Base-by-base conservation (phyloP, 2,797 vertebrate genomes). In the Capromys pilorides region DNA sequence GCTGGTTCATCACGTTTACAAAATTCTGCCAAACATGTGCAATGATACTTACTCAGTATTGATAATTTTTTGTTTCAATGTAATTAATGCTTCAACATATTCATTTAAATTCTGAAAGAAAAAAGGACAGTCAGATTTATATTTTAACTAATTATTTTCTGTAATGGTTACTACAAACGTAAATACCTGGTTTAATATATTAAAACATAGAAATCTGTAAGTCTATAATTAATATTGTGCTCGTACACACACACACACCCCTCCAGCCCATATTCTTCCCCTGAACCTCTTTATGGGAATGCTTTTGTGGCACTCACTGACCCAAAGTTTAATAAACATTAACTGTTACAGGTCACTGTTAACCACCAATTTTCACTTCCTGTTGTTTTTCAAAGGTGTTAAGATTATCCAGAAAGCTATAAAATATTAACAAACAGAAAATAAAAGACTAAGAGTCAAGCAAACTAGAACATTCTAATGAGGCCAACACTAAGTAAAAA, bases 61-160 rank as follows among this genome's bases (percentile, higher is more conserved):
- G 21, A 99, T 98, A 62, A 99, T 99, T 97, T 99, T 99, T 98
- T 99, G 99, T 97, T 99, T 99, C 96, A 99, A 98, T 28, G 98
- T 98, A 97, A 99, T 98, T 96, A 99, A 98, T 61, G 99, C 99
- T 22, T 99, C 98, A 89, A 99, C 98, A 95, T 99, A 99, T 94
- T 99, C 99, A 91, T 99, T 99, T 97, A 99, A 98, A 96, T 98
- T 99, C 99, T 99, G 98, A 33, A 98, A 98, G 86, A 67, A 97
- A 98, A 89, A 96, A 83, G 33, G 39, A 73, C 36, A 94, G 54
- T 96, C 41, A 97, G 86, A 54, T 45, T 86, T 85, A 16, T 1
- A 14, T 36, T 93, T 80, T 45, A 33, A 67, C 24, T 39, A 62
- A 79, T 21, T n/a, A 33, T 54, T 36, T 81, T 64, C n/a, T n/a